Percentiles rank a stretch among this genome's conserved stretches.
Evolutionary conservation across 2,113 vertebrate genomes (phyloP).

Genomic region (Dasyprocta punctata): DNA sequence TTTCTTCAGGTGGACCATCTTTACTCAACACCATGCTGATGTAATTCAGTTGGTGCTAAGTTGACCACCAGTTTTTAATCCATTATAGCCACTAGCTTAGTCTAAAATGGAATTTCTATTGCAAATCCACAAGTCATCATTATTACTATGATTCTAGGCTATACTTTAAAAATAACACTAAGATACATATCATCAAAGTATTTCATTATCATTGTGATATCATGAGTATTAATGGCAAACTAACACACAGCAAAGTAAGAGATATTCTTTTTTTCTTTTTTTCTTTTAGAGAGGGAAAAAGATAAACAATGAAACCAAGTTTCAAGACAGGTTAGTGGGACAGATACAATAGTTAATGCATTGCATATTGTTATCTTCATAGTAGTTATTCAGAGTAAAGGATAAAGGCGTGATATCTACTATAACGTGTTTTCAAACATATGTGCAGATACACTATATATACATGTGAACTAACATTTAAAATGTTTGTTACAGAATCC

Average conservation of each 20-base stretch:
- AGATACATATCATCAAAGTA: not conserved
- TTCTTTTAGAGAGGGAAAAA: no score
- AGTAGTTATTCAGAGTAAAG: no score
- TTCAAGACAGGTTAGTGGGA: no score
- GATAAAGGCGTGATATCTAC: no score
- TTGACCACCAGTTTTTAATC: no score
- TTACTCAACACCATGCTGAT: no score
- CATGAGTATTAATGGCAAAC: not conserved
- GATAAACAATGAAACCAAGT: no score
- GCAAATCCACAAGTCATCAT: not conserved
- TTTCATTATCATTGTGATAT: not conserved
- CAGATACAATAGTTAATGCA: no score
- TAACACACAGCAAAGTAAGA: not conserved
- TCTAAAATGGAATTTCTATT: not conserved
- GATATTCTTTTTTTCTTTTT: not conserved
- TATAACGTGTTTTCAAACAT: not conserved
- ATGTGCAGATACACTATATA: not conserved
- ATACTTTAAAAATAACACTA: not conserved
- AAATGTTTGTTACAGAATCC: not conserved
- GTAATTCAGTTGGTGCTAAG: no score
- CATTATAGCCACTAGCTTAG: not conserved
- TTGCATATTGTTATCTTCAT: no score
- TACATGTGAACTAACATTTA: not conserved
- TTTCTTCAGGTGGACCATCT: no score
- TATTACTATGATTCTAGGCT: not conserved